phyloP scores from a whole-genome alignment of 2,888 invertebrate genomes.

The Athalia cordata region DNA sequence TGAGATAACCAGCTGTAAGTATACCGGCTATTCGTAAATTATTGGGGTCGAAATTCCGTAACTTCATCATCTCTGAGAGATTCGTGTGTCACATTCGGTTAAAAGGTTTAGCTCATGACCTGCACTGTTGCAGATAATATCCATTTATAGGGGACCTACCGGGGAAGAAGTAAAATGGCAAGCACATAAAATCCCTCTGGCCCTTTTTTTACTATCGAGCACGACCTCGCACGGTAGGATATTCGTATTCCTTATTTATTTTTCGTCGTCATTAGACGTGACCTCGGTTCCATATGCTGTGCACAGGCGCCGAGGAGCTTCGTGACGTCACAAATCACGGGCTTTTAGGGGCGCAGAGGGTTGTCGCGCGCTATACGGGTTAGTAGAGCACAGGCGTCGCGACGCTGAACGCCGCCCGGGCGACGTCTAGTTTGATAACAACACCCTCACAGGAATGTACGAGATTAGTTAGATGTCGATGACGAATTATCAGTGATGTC shows the following conservation, averaged over 20 bases:
- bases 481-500: slow-evolving; percentile 75
- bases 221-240: not conserved
- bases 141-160: too few relatives aligned
- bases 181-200: not conserved
- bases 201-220: not conserved
- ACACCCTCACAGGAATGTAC: not conserved
- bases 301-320: slow-evolving; percentile 55
- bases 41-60: too few relatives aligned
- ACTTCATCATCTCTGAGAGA: too few relatives aligned
- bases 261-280: slow-evolving; percentile 28
- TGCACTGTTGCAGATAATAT: too few relatives aligned
- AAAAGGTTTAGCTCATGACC: too few relatives aligned
- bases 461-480: slow-evolving; percentile 8
- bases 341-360: slow-evolving; percentile 48
- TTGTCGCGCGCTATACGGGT: slow-evolving; percentile 61
- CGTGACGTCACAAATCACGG: slow-evolving; percentile 54
- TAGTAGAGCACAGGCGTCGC: slow-evolving; percentile 65
- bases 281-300: slow-evolving; percentile 40
- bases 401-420: slow-evolving; percentile 51
- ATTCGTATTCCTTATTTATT: not conserved
- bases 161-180: too few relatives aligned
- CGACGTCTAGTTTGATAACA: slow-evolving; percentile 10
- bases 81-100: too few relatives aligned
- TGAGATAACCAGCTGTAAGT: too few relatives aligned
- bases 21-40: too few relatives aligned